Evolutionary conservation across 2,113 vertebrate species (phyloP).

Genomic region (Naja naja): DNA sequence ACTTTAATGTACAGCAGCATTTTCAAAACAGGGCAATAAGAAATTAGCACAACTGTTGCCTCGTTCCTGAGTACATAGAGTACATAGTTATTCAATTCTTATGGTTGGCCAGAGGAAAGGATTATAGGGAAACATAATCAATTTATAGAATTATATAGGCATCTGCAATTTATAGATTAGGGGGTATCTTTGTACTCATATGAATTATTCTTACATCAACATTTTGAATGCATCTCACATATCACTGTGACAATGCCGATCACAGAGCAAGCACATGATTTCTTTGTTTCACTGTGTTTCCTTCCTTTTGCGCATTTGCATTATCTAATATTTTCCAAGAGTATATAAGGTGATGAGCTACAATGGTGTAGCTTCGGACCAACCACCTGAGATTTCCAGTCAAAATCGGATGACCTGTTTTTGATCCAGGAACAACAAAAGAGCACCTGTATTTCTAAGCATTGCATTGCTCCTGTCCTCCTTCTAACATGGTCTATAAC

Average conservation of each 20-base stretch:
- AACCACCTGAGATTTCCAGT: constrained; percentile 13
- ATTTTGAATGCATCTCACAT: background rate
- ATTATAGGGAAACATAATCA: background rate
- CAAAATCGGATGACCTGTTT: constrained; percentile 34
- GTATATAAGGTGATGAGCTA: constrained; percentile 29
- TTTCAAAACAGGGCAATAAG: constrained; percentile 70
- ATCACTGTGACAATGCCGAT: constrained; percentile 11
- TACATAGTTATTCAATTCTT: constrained; percentile 45
- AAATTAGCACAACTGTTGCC: constrained; percentile 54
- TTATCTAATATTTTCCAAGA: background rate
- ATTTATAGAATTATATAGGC: background rate
- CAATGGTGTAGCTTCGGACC: background rate
- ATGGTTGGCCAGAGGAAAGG: constrained; percentile 46
- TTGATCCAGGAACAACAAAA: constrained; percentile 33
- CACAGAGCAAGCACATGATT: background rate
- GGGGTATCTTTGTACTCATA: background rate
- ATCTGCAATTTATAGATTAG: background rate
- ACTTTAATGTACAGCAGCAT: constrained; percentile 68
- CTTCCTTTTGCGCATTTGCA: background rate
- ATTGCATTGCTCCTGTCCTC: constrained; percentile 4
- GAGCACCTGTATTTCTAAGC: background rate
- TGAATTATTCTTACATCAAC: background rate
- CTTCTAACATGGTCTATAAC: background rate
- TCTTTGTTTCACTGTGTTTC: constrained; percentile 8
- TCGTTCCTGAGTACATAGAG: constrained; percentile 21